phyloP scores from a whole-genome alignment of 2,113 vertebrate species.

The Hipposideros armiger region DNA sequence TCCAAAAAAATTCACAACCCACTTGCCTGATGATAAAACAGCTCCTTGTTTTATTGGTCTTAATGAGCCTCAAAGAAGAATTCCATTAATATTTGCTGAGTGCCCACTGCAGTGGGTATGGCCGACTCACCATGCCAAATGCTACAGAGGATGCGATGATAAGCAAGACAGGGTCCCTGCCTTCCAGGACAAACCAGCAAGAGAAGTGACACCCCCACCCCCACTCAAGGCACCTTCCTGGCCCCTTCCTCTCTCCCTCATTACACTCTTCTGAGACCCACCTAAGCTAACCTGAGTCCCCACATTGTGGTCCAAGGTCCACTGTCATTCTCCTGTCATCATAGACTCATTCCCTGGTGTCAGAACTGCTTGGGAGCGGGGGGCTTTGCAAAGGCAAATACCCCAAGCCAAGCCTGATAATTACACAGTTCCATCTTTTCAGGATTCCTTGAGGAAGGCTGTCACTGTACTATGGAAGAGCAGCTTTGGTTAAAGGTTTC shows the following conservation, averaged over 20 bases:
- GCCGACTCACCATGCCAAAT: neutral
- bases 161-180: neutral
- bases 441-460: neutral
- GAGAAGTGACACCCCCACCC: fast-evolving
- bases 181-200: neutral
- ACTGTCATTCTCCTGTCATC: neutral
- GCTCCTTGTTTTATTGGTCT: neutral
- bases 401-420: neutral
- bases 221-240: neutral
- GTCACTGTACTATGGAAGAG: neutral
- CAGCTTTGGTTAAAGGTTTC: slow-evolving; percentile 21
- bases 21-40: neutral
- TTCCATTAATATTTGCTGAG: neutral
- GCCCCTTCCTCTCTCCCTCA: neutral
- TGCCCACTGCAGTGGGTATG: neutral
- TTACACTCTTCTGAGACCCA: neutral
- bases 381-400: neutral
- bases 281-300: neutral
- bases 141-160: neutral
- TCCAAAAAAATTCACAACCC: neutral
- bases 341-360: neutral
- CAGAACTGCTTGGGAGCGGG: neutral
- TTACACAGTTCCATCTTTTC: neutral
- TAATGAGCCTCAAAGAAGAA: neutral
- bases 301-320: neutral